Base-by-base conservation (phyloP, 2,888 invertebrate species). In the Myopa tessellatipennis region DNA sequence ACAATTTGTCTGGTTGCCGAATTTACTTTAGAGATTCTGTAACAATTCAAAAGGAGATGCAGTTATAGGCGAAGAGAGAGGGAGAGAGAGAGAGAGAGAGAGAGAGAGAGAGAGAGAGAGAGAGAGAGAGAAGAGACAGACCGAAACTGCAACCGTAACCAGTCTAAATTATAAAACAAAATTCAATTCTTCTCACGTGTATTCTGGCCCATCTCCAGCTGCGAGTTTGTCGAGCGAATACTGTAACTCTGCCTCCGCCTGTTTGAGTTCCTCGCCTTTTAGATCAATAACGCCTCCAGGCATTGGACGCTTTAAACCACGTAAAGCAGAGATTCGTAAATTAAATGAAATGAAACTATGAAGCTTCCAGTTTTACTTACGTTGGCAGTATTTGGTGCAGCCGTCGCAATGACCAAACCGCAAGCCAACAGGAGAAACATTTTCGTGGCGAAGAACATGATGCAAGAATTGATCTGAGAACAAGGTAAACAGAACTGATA, bases 1-100 rank as follows among this genome's bases (percentile, higher is more conserved):
- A 83, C 84, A 34, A 82, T 52, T 80, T 84, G 82, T 8, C 60
- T 68, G 5, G 82, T 78, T 4, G 80, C 84, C 8, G 82, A 78
- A 36, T 79, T 78, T 0, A 84, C 81, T 38, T 84, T 82, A 12
- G 79, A 80, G 50, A 84, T 74, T 75, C 84, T 84, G 16, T 10
- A 45, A 52, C 4, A 4, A 1, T 10, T n/a, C 3, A 45, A 52
- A 45, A 63, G 8, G 5, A 14, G 36, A 26, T 12, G 36, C 12
- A 36, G 14, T 34, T 36, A 63, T 63, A 6, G 14, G 12, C 2
- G 3, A 65, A 4, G 16, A 36, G 26, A 26, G 26, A 26, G 26
- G 2, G 26, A 26, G 26, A 26, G 26, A 26, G 26, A 26, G 26
- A 26, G 26, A 26, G 26, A 26, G 26, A 26, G 26, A 26, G 26